Evolutionary conservation across 2,797 vertebrate genomes (phyloP), one percentile per base, ranked within the genome.

Genomic region (Sebastiscus tertius): DNA sequence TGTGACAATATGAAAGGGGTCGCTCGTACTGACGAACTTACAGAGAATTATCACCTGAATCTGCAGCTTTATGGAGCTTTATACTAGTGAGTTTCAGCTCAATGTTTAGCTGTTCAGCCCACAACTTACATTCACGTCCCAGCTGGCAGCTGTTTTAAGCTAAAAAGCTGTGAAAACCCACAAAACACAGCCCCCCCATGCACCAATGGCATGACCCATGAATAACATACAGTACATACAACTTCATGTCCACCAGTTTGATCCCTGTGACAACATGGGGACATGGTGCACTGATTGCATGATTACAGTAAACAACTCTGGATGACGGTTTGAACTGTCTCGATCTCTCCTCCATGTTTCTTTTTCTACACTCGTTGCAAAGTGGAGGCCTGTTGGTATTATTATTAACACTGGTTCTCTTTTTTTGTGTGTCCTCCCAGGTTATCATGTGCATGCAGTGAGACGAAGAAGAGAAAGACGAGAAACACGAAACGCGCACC

Each of bases 351-450:
- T 18, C 13, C 24, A 34, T 31, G 63, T 46, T 7, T 46, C 14
- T 39, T 76, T n/a, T 42, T 36, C 13, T 42, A 3, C 2, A 5
- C 9, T 36, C 6, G 2, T 31, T 58, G 11, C 16, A 59, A 8
- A 18, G 8, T 39, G 6, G 7, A 60, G 27, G 33, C 8, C 13
- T 27, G 18, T 8, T 22, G 22, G 2, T 55, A 5, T 39, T 39
- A 39, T 39, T 39, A 39, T 34, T 83, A 58, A 83, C 42, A n/a
- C 3, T 7, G 18, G 5, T 29, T 83, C 26, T 58, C 3, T 29
- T 54, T 56, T 56, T 31, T 75, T 62, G 4, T 61, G 46, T 90
- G n/a, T 70, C 11, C 18, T 54, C 24, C 11, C 59, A 92, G 89
- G 77, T 88, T 34, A 11, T 71, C 33, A 9, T 11, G 27, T 18